Conservation (phyloP, 2,888 invertebrate genomes). For the Geophilus truncorum region DNA sequence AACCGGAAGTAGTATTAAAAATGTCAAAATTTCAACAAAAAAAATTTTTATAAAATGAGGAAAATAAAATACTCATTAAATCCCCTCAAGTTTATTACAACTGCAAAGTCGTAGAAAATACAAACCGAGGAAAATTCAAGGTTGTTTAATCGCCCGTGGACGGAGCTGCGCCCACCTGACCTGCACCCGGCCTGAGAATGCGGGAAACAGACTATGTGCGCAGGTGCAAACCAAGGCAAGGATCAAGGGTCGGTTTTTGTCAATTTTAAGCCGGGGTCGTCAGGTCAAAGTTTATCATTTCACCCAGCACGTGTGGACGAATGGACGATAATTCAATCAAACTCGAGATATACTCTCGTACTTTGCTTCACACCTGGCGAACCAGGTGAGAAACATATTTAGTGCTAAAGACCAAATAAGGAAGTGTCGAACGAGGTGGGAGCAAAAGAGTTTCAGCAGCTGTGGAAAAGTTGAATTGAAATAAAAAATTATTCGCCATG, state of each 20-base stretch:
- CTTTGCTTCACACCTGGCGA: background rate
- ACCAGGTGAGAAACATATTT: background rate
- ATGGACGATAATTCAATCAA: background rate
- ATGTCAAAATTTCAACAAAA: too few relatives aligned
- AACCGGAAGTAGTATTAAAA: too few relatives aligned
- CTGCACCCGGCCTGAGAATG: background rate
- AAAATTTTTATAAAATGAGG: too few relatives aligned
- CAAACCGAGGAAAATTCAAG: too few relatives aligned
- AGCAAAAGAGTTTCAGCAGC: background rate
- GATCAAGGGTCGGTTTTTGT: background rate
- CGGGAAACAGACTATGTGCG: background rate
- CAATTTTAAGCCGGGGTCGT: background rate
- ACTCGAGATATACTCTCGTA: background rate
- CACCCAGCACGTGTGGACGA: background rate
- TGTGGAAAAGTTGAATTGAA: too few relatives aligned
- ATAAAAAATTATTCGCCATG: too few relatives aligned
- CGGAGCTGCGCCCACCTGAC: background rate
- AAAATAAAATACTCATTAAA: too few relatives aligned
- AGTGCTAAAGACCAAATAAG: background rate
- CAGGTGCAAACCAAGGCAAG: background rate
- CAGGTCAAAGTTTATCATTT: background rate
- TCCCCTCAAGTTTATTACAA: too few relatives aligned
- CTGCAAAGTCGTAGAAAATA: too few relatives aligned
- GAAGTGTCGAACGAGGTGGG: background rate
- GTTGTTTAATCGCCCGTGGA: background rate